A percentile compares a stretch with the other conserved stretches of the same genome.
Conservation (phyloP, 2,113 vertebrate species). For the Gnathonemus longibarbis region DNA sequence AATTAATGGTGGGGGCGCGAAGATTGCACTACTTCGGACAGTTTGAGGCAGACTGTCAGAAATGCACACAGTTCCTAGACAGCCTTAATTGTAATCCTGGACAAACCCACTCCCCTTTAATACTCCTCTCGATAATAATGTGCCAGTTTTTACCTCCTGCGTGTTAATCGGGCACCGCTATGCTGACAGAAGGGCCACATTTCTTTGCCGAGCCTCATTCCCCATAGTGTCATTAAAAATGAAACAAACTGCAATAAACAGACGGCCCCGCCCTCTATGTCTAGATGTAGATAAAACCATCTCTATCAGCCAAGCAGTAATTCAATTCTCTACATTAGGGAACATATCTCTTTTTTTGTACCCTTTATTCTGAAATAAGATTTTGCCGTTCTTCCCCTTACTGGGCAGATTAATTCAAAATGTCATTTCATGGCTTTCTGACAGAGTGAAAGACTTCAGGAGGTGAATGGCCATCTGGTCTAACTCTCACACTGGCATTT, state of each 20-base stretch:
- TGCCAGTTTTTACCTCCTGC: not conserved
- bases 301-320: not conserved
- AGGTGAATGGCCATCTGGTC: not conserved
- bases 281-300: not conserved
- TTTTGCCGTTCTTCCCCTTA: not conserved
- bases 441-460: conserved; percentile 1
- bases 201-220: not conserved
- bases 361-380: not conserved
- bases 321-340: not conserved
- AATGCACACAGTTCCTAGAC: too few relatives aligned
- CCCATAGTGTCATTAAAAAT: conserved; percentile 5
- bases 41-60: not conserved
- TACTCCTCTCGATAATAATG: not conserved
- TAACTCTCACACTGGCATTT: not conserved
- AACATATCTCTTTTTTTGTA: not conserved
- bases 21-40: not conserved
- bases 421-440: conserved; percentile 1
- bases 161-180: not conserved
- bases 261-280: conserved; percentile 7
- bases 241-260: not conserved
- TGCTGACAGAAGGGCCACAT: conserved; percentile 12
- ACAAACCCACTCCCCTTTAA: not conserved
- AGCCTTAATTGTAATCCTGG: not conserved
- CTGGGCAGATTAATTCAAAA: not conserved
- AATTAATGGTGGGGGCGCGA: not conserved